Percentiles rank a stretch among this genome's conserved stretches.
These are phyloP conservation scores for Lithophane socia DNA, from an alignment of 2,888 invertebrate species.

Conservation along the genomic window DNA sequence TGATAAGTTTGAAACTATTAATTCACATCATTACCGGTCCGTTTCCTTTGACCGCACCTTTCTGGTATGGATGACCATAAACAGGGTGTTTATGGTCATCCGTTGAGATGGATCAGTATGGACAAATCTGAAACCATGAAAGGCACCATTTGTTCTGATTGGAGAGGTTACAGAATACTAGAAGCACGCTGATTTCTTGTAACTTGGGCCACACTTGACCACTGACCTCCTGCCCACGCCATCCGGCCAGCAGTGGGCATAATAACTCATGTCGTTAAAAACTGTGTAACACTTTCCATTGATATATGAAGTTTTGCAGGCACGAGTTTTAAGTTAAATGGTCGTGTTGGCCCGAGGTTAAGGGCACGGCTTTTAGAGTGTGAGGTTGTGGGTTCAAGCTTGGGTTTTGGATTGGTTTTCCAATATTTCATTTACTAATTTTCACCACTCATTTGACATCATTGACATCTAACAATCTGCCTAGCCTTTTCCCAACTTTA, in stretches of 20 bases:
- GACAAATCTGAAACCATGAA: too few relatives aligned
- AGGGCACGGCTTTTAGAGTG: constrained; percentile 8
- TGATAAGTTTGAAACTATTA: too few relatives aligned
- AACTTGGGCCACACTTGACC: constrained; percentile 52
- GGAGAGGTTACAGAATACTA: not conserved
- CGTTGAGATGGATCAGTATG: too few relatives aligned
- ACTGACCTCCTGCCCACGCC: constrained; percentile 62
- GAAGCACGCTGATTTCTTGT: not conserved
- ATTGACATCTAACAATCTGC: too few relatives aligned
- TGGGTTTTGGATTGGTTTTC: not conserved
- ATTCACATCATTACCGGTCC: too few relatives aligned
- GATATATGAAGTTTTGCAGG: constrained; percentile 44
- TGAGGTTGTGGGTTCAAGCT: not conserved
- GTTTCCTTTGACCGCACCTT: too few relatives aligned
- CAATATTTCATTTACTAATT: too few relatives aligned
- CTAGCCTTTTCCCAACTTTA: too few relatives aligned
- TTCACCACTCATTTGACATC: too few relatives aligned
- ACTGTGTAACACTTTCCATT: constrained; percentile 47
- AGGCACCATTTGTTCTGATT: too few relatives aligned
- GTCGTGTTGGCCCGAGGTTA: constrained; percentile 27
- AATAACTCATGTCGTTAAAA: constrained; percentile 60
- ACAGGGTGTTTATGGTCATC: too few relatives aligned
- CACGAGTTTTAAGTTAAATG: constrained; percentile 1
- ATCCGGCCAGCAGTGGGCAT: constrained; percentile 51
- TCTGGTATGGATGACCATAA: too few relatives aligned